Base-by-base conservation (phyloP, 2,797 vertebrate species). In the Fundulus diaphanus region DNA sequence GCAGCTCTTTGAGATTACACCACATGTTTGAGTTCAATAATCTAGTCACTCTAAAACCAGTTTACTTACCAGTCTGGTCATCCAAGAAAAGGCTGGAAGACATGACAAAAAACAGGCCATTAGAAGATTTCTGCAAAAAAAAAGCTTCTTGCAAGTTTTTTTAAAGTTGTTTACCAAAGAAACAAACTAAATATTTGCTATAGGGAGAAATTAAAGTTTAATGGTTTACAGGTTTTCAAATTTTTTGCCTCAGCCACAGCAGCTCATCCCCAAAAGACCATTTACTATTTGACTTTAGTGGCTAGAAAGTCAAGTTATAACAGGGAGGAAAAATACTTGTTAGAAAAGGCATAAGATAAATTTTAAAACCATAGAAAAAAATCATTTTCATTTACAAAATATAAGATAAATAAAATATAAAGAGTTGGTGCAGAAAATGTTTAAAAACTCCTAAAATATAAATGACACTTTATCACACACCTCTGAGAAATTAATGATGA, bases 51-150 rank as follows among this genome's bases (percentile, higher is more conserved):
- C 73, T 40, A 69, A 70, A 31, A 78, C 66, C 71, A 56, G 52
- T 11, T 1, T 18, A 88, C 89, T 87, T 80, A 91, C 92, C 87
- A 0, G 3, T 5, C 29, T 24, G 61, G 35, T 88, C 81, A 93
- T 65, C 92, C 92, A 69, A 92, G 87, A 90, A 93, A 94, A 74
- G 59, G 89, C 92, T 93, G 82, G 24, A 89, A 86, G 49, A 81
- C 69, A 68, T 7, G 44, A 78, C 40, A 88, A 56, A 70, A 37
- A 88, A 46, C 82, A 18, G 12, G 16, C 7, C 0, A 51, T 90
- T 74, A 90, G 67, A 13, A 29, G 31, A 27, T 49, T 40, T n/a
- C 42, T 7, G 48, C 24, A 29, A n/a, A n/a, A n/a, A 66, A n/a
- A 8, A 22, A 1, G 2, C 66, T n/a, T 27, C 6, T 37, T 22